Conservation (phyloP, 2,888 invertebrate species). For the Onthophagus sagittarius region DNA sequence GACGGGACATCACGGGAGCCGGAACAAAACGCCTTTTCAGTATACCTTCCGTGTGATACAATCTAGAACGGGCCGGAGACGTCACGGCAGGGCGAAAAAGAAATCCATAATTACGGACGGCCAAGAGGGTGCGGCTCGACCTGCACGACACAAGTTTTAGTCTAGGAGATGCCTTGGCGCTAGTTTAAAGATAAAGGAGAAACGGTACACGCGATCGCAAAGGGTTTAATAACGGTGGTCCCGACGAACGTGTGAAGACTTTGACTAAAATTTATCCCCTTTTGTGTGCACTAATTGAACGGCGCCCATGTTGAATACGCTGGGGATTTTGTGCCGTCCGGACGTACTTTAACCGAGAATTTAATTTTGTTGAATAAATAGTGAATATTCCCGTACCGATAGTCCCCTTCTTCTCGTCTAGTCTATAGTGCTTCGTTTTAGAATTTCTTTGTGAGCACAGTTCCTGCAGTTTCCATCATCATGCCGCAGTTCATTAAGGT, state of each 20-base stretch:
- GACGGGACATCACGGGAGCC: constrained; percentile 9
- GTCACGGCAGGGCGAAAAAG: neutral
- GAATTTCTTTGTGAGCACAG: neutral
- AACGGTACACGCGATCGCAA: neutral
- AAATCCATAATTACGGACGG: neutral
- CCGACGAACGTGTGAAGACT: neutral
- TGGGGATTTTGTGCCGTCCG: neutral
- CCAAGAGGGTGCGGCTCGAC: neutral
- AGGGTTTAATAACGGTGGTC: neutral
- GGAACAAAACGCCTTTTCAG: constrained; percentile 9
- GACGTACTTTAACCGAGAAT: neutral
- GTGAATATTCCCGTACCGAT: neutral
- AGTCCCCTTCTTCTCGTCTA: neutral
- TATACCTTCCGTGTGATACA: constrained; percentile 8
- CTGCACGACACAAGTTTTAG: neutral
- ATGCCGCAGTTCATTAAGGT: neutral
- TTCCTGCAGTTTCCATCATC: neutral
- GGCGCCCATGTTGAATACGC: neutral
- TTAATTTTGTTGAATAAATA: neutral
- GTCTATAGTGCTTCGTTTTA: neutral
- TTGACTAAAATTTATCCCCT: neutral
- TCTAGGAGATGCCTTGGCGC: neutral
- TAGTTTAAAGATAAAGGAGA: neutral
- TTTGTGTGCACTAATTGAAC: neutral
- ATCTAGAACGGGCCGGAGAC: neutral